Base-by-base conservation (phyloP, 2,797 vertebrate species). In the Avahi laniger region DNA sequence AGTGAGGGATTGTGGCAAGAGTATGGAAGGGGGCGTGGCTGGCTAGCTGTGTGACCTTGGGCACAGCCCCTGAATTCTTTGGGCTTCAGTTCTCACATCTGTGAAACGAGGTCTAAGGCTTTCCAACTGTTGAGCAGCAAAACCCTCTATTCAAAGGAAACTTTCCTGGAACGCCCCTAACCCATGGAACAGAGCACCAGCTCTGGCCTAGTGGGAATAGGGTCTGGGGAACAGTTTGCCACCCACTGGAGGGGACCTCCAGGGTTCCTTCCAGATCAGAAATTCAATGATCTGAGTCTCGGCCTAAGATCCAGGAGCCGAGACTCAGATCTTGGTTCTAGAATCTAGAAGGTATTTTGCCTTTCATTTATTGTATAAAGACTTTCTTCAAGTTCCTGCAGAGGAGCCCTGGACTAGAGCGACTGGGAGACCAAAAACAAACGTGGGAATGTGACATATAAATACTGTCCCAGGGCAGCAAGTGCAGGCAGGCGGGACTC, bases 61-160 rank as follows among this genome's bases (percentile, higher is more conserved):
- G 57, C 50, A 80, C 1, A 57, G 94, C n/a, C 57, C 46, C 72
- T 78, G 69, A 87, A 91, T 65, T 91, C 63, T 93, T 57, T 30
- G 38, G 59, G 65, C 83, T 90, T 97, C 54, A 48, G 57, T 82
- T 95, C 93, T 89, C 38, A 35, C 38, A 26, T 89, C 57, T 95
- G 70, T 72, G 59, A 90, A 82, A 63, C 35, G 18, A 93, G 35
- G 26, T 79, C 33, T 75, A 43, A 80, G 48, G 33, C 63, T 92
- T 78, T 91, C 52, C 41, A 85, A 33, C 61, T 78, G 79, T 33
- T 65, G 46, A 93, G 59, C 46, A 59, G 15, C 28, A 43, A 95
- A 91, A 84, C 2, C 5, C n/a, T 43, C 59, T 73, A 92, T 83
- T 72, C 63, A 89, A 91, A 94, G 69, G 52, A 92, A 96, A 73